Evolutionary conservation across 23 tunicate genomes (phyloP).

Genomic region (Botrylloides violaceus): DNA sequence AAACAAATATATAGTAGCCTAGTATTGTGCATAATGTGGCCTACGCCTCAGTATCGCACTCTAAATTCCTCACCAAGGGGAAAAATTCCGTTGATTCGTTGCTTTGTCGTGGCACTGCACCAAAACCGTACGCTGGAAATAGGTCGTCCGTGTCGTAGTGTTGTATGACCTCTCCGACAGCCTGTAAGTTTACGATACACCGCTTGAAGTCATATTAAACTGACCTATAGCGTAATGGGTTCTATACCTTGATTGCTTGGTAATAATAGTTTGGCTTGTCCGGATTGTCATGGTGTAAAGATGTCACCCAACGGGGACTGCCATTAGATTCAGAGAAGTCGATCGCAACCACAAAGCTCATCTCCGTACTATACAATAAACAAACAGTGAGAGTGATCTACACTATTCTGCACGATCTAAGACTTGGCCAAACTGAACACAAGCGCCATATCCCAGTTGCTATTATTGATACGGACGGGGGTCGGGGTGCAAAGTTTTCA

Average conservation of each 20-base stretch:
- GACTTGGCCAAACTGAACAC: no score
- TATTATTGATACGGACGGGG: no score
- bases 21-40: no score
- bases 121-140: slow-evolving; percentile 92
- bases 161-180: slow-evolving; percentile 81
- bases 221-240: not conserved
- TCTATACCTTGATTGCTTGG: slow-evolving; percentile 67
- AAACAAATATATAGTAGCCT: no score
- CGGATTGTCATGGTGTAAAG: slow-evolving; percentile 78
- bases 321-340: slow-evolving; percentile 94
- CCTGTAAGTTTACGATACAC: slow-evolving; percentile 18
- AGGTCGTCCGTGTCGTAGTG: slow-evolving; percentile 86
- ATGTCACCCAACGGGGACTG: slow-evolving; percentile 55
- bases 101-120: slow-evolving; percentile 82
- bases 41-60: no score
- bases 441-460: no score
- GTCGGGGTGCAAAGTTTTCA: no score
- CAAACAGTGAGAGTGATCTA: no score
- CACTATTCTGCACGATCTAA: no score
- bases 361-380: slow-evolving; percentile 42
- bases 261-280: slow-evolving; percentile 78
- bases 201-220: not conserved
- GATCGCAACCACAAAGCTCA: slow-evolving; percentile 88
- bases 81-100: not conserved
- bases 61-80: not conserved